These are phyloP conservation scores for Leptopilina syphax DNA, from an alignment of 2,888 invertebrate species.

Conservation along the genomic window DNA sequence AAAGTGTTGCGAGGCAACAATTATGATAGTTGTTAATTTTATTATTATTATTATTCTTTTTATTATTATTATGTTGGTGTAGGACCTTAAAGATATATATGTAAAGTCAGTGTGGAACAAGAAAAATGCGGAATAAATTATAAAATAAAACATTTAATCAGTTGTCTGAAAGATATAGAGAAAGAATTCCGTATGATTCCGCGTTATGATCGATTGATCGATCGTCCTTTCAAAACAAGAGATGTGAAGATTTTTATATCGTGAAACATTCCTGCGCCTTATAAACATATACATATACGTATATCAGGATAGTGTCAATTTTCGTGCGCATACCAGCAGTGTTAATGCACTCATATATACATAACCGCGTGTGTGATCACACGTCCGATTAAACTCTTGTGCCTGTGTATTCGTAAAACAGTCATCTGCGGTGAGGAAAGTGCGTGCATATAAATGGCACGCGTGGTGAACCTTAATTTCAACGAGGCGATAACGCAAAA, in stretches of 20 bases:
- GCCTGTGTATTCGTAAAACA: conserved; percentile 19
- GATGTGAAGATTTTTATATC: conserved; percentile 17
- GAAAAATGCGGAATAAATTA: background rate
- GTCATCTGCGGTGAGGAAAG: conserved; percentile 43
- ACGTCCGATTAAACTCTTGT: conserved; percentile 9
- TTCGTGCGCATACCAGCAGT: conserved; percentile 44
- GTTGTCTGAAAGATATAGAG: background rate
- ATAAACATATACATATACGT: background rate
- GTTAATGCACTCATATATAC: conserved; percentile 35
- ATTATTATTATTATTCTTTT: too few relatives aligned
- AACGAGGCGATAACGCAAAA: conserved; percentile 65
- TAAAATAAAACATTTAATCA: background rate
- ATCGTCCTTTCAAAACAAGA: background rate
- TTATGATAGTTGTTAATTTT: too few relatives aligned
- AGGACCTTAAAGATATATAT: background rate
- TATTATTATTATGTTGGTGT: too few relatives aligned
- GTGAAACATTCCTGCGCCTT: conserved; percentile 41
- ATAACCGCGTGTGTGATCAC: conserved; percentile 14
- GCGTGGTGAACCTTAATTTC: conserved; percentile 65
- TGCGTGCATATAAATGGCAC: conserved; percentile 59
- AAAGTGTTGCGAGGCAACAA: too few relatives aligned
- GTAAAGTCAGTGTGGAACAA: conserved; percentile 5
- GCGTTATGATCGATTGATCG: conserved; percentile 19
- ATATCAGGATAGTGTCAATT: conserved; percentile 51
- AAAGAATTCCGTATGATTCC: background rate